phyloP scores from a whole-genome alignment of 2,113 vertebrate species.

The Xiphophorus couchianus region DNA sequence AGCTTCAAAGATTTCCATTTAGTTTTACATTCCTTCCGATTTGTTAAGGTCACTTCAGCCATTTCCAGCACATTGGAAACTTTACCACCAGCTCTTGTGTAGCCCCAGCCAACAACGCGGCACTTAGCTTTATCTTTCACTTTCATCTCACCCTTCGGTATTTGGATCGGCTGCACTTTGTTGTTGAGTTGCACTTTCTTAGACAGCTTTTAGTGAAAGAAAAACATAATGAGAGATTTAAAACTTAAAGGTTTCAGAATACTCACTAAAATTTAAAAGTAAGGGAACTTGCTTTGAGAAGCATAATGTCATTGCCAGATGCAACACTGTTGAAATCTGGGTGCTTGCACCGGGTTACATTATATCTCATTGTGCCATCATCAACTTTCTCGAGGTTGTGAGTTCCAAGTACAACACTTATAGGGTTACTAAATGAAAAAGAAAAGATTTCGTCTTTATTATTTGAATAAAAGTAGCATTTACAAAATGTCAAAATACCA shows the following conservation, averaged over 20 bases:
- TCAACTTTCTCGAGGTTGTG: conserved; percentile 54
- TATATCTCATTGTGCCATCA: conserved; percentile 35
- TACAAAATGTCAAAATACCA: neutral
- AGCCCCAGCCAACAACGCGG: conserved; percentile 75
- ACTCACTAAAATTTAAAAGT: neutral
- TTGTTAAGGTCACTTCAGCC: conserved; percentile 35
- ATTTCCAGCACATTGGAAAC: neutral
- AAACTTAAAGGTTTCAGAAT: neutral
- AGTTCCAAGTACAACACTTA: conserved; percentile 66
- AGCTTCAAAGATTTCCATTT: conserved; percentile 8
- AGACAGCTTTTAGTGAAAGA: conserved; percentile 49
- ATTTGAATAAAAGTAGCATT: neutral
- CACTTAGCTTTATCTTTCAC: conserved; percentile 42
- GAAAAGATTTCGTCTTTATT: neutral
- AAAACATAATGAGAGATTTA: neutral
- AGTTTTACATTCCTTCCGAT: conserved; percentile 23
- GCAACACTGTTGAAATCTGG: accelerated
- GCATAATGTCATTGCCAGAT: conserved; percentile 72
- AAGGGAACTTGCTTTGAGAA: conserved; percentile 69
- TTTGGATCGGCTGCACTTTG: conserved; percentile 21
- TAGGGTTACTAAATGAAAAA: conserved; percentile 2
- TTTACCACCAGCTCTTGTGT: neutral
- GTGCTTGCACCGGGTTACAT: conserved; percentile 19
- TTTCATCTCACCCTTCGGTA: conserved; percentile 7
- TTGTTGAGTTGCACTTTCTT: conserved; percentile 20